Base-by-base conservation (phyloP, 1,140 invertebrate species). In the Cecropterus lyciades region DNA sequence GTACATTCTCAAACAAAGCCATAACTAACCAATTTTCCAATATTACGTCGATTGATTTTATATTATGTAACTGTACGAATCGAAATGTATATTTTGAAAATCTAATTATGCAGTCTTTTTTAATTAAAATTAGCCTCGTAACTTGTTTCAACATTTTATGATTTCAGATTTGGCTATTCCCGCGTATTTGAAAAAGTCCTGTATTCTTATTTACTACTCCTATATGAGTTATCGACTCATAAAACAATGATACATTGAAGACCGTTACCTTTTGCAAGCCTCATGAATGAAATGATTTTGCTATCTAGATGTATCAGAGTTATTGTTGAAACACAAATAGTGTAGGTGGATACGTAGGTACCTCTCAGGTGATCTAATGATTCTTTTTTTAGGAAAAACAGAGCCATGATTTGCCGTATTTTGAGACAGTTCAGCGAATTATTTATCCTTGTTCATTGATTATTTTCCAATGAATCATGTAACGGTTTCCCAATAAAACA, bases 231-330 rank as follows among this genome's bases (percentile, higher is more conserved):
- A 53, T 53, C 51, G 51, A 33, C 51, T 14, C 51, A 11, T 24
- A 16, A 57, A 59, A 59, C 42, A 59, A 59, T 59, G 42, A 59
- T 15, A 4, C 33, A 46, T 46, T 14, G 24, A 59, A 30, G 42
- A 15, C 42, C 16, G 8, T 16, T 52, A 15, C n/a, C 13, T 43
- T 0, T 59, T 46, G 56, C 30, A 30, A 15, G 14, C 56, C 42
- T 10, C 11, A 46, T 46, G 43, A 46, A 59, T 59, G 42, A 30
- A 59, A 45, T 45, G 42, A 33, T 46, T 13, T 46, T 46, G 20
- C 20, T 59, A 59, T 59, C 56, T 46, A 30, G 24, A 57, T 57
- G 40, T 45, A 27, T 14, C 27, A 57, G 27, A 53, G 27, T 53
- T 59, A 46, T n/a, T 57, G 17, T 16, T 46, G 20, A 46, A 46